phyloP scores from a whole-genome alignment of 2,797 vertebrate genomes.

The Helicolenus hilgendorfi region DNA sequence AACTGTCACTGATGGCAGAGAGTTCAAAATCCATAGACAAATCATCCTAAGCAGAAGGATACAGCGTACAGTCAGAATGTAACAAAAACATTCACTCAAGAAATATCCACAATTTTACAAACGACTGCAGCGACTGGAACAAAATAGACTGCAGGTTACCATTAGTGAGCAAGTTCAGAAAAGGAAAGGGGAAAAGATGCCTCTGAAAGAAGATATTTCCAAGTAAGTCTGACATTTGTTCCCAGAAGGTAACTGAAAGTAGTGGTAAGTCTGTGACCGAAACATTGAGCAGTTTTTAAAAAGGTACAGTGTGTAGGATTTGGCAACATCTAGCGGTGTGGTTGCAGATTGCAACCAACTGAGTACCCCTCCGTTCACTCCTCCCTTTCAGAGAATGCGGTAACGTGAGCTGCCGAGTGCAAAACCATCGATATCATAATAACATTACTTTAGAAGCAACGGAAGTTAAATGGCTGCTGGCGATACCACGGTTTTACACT shows the following conservation, averaged over 20 bases:
- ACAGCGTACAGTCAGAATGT: neutral
- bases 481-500: too few relatives aligned
- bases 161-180: neutral
- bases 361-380: too few relatives aligned
- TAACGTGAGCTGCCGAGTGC: too few relatives aligned
- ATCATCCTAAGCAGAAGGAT: conserved; percentile 63
- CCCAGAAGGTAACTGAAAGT: neutral
- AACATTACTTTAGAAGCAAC: too few relatives aligned
- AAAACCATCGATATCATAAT: too few relatives aligned
- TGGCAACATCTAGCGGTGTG: too few relatives aligned
- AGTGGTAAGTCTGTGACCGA: neutral
- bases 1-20: conserved; percentile 49
- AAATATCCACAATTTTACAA: neutral
- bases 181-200: neutral
- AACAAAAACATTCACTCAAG: neutral
- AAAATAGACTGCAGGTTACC: neutral
- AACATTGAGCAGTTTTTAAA: neutral
- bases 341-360: too few relatives aligned
- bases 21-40: conserved; percentile 52
- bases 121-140: neutral
- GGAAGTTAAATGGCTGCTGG: too few relatives aligned
- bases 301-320: too few relatives aligned
- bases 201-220: neutral
- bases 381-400: too few relatives aligned
- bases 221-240: neutral